Conservation (phyloP, 2,888 invertebrate species). For the Thymelicus lineola region DNA sequence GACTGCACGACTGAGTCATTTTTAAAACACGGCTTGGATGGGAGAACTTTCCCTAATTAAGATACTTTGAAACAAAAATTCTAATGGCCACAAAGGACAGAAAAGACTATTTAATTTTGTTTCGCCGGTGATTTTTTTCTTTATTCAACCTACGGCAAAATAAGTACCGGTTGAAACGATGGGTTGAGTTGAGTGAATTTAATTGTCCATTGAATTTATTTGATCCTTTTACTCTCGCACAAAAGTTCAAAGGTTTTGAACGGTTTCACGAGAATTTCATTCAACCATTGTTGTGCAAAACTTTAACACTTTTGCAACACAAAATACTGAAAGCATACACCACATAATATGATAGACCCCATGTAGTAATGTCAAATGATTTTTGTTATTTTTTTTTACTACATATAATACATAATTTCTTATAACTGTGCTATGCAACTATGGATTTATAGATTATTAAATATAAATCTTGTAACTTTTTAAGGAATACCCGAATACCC, state of each 20-base stretch:
- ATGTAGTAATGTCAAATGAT: no score
- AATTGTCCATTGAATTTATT: conserved; percentile 51
- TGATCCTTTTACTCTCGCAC: conserved; percentile 23
- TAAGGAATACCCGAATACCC: no score
- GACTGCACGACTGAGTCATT: not conserved
- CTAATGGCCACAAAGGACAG: conserved; percentile 52
- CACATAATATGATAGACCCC: no score
- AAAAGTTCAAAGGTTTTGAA: conserved; percentile 27
- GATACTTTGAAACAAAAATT: conserved; percentile 50
- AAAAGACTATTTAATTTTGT: conserved; percentile 60
- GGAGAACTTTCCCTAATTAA: conserved; percentile 30
- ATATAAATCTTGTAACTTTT: no score
- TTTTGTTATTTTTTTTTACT: no score
- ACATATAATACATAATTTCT: no score
- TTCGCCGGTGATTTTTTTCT: conserved; percentile 42
- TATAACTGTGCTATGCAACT: no score
- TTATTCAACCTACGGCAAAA: conserved; percentile 15
- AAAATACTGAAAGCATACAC: not conserved
- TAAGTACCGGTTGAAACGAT: conserved; percentile 37
- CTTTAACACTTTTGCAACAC: conserved; percentile 8
- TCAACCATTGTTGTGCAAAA: conserved; percentile 5
- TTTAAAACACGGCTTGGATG: not conserved
- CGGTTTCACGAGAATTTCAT: conserved; percentile 10
- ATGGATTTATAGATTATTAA: no score
- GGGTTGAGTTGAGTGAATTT: conserved; percentile 55